phyloP scores from a whole-genome alignment of 2,113 vertebrate species.

The Notothenia coriiceps region DNA sequence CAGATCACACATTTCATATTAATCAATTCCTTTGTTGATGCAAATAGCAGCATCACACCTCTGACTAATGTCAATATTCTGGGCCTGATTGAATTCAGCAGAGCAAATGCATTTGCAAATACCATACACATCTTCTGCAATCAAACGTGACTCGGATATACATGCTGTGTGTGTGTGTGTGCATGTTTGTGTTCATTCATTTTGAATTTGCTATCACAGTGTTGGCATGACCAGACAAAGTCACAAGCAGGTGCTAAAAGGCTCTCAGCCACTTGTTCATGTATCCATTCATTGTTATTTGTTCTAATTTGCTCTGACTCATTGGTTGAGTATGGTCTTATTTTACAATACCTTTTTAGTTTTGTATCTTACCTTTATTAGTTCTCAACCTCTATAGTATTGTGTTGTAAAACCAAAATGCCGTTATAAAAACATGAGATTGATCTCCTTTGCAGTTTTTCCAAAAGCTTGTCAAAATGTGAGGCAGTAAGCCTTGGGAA shows the following conservation, averaged over 20 bases:
- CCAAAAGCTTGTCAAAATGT: neutral
- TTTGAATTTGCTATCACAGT: neutral
- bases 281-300: neutral
- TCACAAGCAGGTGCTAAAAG: slow-evolving; percentile 20
- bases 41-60: slow-evolving; percentile 42
- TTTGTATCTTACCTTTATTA: too few relatives aligned
- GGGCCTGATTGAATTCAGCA: slow-evolving; percentile 51
- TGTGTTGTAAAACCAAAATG: neutral
- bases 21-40: slow-evolving; percentile 50
- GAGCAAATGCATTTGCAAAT: slow-evolving; percentile 41
- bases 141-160: slow-evolving; percentile 4
- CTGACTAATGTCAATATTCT: slow-evolving; percentile 42
- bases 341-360: neutral
- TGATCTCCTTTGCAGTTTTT: neutral
- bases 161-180: neutral
- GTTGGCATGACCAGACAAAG: neutral
- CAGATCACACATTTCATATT: slow-evolving; percentile 44
- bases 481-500: too few relatives aligned
- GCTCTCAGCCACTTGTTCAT: neutral
- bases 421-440: neutral
- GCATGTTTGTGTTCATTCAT: neutral
- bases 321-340: neutral
- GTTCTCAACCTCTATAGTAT: neutral
- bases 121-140: slow-evolving; percentile 3
- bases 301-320: neutral